phyloP scores from a whole-genome alignment of 1,140 invertebrate species.

The Lasaia peninsularis region DNA sequence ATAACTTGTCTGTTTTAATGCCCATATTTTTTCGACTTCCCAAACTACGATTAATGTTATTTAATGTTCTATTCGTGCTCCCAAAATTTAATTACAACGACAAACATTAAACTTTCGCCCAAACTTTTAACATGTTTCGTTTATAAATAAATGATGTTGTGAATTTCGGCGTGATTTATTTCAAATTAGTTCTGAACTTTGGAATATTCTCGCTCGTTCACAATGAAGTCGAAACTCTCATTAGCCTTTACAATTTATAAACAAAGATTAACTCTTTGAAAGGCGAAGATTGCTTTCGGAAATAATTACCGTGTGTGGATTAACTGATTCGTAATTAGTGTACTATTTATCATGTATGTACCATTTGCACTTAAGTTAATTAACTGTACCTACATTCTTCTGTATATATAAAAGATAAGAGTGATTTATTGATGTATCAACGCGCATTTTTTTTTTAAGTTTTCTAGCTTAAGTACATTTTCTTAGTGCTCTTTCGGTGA shows the following conservation, averaged over 20 bases:
- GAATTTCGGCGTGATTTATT: constrained; percentile 40
- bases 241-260: constrained; percentile 40
- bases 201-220: constrained; percentile 38
- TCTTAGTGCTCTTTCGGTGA: too few species aligned
- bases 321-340: constrained; percentile 1
- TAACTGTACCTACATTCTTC: too few species aligned
- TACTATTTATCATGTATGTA: too few species aligned
- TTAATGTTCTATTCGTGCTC: neutral
- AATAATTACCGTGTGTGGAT: constrained; percentile 8
- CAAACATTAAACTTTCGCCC: constrained; percentile 19
- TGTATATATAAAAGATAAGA: too few species aligned
- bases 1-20: neutral
- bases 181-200: constrained; percentile 37
- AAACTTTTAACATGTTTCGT: constrained; percentile 29
- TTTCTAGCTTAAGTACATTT: too few species aligned
- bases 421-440: too few species aligned
- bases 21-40: too few species aligned
- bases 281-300: constrained; percentile 17
- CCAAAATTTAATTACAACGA: constrained; percentile 21
- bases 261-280: constrained; percentile 35
- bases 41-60: neutral
- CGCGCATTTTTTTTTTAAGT: too few species aligned
- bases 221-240: constrained; percentile 41
- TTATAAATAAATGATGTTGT: constrained; percentile 32
- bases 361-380: too few species aligned